Conservation (phyloP, 2,113 vertebrate genomes). For the Vidua macroura region DNA sequence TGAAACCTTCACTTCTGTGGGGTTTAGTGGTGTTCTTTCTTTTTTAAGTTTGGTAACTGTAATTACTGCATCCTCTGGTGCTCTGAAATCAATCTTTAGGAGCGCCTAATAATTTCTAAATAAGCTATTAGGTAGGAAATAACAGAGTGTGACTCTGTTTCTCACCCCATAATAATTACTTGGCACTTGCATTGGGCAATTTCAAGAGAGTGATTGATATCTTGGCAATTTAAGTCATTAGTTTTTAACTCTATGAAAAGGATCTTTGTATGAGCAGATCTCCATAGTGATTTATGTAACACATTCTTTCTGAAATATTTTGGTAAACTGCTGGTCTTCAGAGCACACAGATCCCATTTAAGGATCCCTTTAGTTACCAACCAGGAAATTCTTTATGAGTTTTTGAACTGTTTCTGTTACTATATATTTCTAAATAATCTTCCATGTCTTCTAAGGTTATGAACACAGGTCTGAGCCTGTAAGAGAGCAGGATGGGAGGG, state of each 20-base stretch:
- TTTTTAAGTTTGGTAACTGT: not conserved
- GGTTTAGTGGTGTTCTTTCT: not conserved
- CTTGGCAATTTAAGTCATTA: not conserved
- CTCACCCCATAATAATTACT: constrained; percentile 2
- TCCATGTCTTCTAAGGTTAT: not conserved
- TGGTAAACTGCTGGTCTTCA: not conserved
- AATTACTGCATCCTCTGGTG: not conserved
- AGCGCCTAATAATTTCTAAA: not conserved
- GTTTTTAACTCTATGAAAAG: not conserved
- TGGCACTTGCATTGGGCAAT: not conserved
- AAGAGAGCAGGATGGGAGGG: not conserved
- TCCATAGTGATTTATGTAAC: not conserved
- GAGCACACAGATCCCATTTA: not conserved
- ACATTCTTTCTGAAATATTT: not conserved
- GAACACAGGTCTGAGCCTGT: not conserved
- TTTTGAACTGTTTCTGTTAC: not conserved
- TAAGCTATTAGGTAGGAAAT: not conserved
- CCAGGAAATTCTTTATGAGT: not conserved
- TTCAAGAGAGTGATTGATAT: not conserved
- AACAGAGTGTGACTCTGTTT: not conserved
- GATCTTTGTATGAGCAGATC: not conserved
- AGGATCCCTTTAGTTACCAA: not conserved
- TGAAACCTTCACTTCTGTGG: not conserved
- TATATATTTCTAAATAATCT: not conserved
- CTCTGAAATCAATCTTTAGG: not conserved